Evolutionary conservation across 2,113 vertebrate genomes (phyloP).

Genomic region (Columba janthina): DNA sequence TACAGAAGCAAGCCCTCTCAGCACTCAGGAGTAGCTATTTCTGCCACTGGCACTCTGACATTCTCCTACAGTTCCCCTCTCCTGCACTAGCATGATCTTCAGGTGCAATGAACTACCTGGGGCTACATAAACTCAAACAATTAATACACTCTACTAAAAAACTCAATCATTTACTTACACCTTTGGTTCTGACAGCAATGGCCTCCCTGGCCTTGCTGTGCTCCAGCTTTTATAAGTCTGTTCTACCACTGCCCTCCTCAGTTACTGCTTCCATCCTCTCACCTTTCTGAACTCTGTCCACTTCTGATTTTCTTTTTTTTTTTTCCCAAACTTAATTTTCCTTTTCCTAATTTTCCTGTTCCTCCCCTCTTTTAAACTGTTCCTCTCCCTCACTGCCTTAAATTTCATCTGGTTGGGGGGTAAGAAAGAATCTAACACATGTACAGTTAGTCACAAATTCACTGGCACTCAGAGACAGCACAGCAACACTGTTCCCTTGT

Average conservation of each 20-base stretch:
- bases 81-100: background rate
- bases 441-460: background rate
- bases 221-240: background rate
- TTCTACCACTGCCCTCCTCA: background rate
- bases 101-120: background rate
- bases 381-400: background rate
- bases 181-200: background rate
- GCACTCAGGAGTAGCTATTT: background rate
- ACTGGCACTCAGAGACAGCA: background rate
- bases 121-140: background rate
- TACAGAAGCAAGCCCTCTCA: background rate
- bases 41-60: background rate
- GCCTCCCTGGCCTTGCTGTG: background rate
- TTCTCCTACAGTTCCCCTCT: background rate
- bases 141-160: background rate
- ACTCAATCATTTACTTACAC: background rate
- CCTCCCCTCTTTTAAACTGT: background rate
- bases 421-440: background rate
- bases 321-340: background rate
- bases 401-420: background rate
- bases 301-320: background rate
- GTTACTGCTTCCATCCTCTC: background rate
- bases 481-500: background rate
- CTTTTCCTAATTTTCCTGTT: background rate
- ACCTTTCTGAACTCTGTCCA: background rate